A percentile compares a stretch with the other conserved stretches of the same genome.
Evolutionary conservation across 1,140 invertebrate species (phyloP).

Genomic region (Heterodera carotae): DNA sequence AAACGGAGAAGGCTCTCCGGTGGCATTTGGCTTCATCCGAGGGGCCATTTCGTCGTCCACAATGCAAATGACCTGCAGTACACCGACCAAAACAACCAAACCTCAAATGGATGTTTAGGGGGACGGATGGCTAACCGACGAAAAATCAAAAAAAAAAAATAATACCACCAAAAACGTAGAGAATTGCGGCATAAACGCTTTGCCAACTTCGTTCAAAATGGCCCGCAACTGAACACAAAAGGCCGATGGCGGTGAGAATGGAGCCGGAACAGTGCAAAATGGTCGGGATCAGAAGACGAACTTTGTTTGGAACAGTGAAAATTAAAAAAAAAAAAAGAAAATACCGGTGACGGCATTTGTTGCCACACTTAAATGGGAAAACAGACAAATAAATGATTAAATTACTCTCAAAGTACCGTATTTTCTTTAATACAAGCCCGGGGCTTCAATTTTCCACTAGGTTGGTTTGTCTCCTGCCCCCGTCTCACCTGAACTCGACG

Average conservation of each 20-base stretch:
- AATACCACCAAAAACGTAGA: conserved; percentile 39
- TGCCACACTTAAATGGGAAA: conserved; percentile 29
- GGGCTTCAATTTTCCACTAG: no score
- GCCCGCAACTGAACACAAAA: conserved; percentile 37
- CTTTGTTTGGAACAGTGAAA: conserved; percentile 3
- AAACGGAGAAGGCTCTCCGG: conserved; percentile 41
- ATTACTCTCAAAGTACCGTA: no score
- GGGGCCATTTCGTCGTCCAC: conserved; percentile 48
- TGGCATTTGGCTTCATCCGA: conserved; percentile 42
- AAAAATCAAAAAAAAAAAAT: background rate
- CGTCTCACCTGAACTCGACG: conserved; percentile 30
- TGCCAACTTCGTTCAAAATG: conserved; percentile 25
- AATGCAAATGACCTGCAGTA: conserved; percentile 42
- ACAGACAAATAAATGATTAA: no score
- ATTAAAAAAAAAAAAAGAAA: background rate
- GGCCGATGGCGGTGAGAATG: conserved; percentile 27
- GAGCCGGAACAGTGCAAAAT: conserved; percentile 38
- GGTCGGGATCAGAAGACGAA: conserved; percentile 30
- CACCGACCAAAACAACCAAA: conserved; percentile 35
- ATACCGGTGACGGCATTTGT: conserved; percentile 37
- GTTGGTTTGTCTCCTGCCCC: no score
- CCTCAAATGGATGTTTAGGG: conserved; percentile 17
- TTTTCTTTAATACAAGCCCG: no score
- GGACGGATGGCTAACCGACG: background rate
- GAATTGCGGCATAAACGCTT: conserved; percentile 36